A percentile compares a stretch with the other conserved stretches of the same genome.
Evolutionary conservation across 2,113 vertebrate genomes (phyloP).

Genomic region (Poeciliopsis prolifica): DNA sequence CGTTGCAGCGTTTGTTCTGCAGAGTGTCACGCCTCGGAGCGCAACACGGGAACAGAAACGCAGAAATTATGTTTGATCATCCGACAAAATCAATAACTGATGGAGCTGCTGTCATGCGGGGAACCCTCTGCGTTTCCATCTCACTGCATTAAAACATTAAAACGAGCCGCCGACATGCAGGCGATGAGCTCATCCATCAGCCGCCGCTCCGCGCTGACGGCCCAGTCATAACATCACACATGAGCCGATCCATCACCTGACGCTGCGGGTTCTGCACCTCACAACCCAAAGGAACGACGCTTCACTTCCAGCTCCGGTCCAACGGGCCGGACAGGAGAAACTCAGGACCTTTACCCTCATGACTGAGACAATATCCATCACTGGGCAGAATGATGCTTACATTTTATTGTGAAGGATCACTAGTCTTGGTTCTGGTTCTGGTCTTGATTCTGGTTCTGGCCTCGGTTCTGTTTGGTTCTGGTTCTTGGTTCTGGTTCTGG

Average conservation of each 20-base stretch:
- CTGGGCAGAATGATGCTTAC: no score
- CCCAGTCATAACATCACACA: slow-evolving; percentile 34
- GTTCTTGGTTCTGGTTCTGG: no score
- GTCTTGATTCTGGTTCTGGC: no score
- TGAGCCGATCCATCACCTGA: slow-evolving; percentile 53
- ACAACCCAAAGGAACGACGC: no score
- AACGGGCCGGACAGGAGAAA: no score
- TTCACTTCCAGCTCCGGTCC: no score
- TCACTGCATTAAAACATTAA: slow-evolving; percentile 1
- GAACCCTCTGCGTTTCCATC: background rate
- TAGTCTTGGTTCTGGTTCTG: no score
- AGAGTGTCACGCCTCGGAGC: background rate
- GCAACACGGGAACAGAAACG: background rate
- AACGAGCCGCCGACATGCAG: background rate
- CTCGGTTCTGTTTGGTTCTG: no score
- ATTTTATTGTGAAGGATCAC: no score
- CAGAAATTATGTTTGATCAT: slow-evolving; percentile 4
- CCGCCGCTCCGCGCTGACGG: slow-evolving; percentile 16
- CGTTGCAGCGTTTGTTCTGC: background rate
- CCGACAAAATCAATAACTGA: slow-evolving; percentile 8
- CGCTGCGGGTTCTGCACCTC: background rate
- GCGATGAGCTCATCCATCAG: slow-evolving; percentile 36
- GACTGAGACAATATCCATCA: no score
- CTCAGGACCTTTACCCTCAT: no score
- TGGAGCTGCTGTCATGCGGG: background rate